These are phyloP conservation scores for Drosophila subobscura DNA, from an alignment of 1,140 invertebrate species.

Conservation along the genomic window DNA sequence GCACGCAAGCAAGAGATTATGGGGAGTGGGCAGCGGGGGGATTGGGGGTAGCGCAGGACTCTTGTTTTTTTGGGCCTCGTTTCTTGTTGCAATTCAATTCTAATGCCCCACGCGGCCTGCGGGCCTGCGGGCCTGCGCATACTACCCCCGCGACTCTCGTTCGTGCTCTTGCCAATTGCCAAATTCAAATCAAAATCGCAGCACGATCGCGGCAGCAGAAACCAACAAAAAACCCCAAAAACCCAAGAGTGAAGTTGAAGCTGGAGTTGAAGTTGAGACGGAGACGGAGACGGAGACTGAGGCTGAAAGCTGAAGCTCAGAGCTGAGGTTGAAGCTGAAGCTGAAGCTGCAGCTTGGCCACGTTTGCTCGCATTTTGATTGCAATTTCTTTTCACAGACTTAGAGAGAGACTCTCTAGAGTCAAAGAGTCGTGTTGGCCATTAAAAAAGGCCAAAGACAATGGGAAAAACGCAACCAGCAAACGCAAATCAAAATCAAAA, in stretches of 20 bases:
- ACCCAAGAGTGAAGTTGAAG: conserved; percentile 26
- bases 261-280: conserved; percentile 13
- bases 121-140: conserved; percentile 42
- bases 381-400: conserved; percentile 73
- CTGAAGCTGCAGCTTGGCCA: conserved; percentile 49
- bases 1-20: conserved; percentile 45
- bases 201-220: conserved; percentile 63
- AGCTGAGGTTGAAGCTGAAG: conserved; percentile 19
- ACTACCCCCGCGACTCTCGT: conserved; percentile 28
- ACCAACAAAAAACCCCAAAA: no score
- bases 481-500: conserved; percentile 68
- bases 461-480: conserved; percentile 75
- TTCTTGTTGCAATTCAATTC: conserved; percentile 67
- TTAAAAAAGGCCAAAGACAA: conserved; percentile 72
- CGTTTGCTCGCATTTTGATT: conserved; percentile 82
- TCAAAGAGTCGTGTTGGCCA: conserved; percentile 79
- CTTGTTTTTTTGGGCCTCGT: conserved; percentile 1
- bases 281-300: conserved; percentile 10
- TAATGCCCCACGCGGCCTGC: conserved; percentile 43
- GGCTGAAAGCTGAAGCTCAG: neutral
- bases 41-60: conserved; percentile 2
- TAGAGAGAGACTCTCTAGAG: conserved; percentile 52
- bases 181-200: conserved; percentile 79
- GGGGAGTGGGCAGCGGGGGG: no score
- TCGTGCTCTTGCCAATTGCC: conserved; percentile 71